Percentiles rank a stretch among this genome's conserved stretches.
phyloP scores from a whole-genome alignment of 2,797 vertebrate genomes.

The Momotus momota region DNA sequence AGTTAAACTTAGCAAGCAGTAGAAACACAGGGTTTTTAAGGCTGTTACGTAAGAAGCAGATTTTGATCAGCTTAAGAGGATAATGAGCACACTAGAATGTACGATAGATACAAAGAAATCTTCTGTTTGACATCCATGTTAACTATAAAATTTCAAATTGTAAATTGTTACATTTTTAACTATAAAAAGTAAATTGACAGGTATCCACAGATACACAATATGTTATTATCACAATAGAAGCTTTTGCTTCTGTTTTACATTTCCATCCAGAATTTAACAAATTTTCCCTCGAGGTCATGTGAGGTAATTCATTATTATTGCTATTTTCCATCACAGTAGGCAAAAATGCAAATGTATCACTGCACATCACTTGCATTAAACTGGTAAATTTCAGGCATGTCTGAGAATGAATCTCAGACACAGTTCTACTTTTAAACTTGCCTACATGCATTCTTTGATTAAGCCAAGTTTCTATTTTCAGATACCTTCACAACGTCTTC shows the following conservation, averaged over 20 bases:
- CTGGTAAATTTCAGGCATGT: neutral
- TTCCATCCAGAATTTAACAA: neutral
- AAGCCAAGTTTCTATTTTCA: neutral
- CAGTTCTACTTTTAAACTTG: neutral
- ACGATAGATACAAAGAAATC: neutral
- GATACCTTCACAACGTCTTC: neutral
- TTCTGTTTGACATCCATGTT: neutral
- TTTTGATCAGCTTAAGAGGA: constrained; percentile 14
- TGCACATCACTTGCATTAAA: neutral
- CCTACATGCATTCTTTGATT: neutral
- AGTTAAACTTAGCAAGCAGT: neutral
- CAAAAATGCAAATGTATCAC: neutral
- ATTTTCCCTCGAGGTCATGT: neutral
- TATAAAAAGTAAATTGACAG: neutral
- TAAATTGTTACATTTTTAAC: neutral
- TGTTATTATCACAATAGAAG: neutral
- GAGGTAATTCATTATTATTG: neutral
- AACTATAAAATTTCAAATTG: neutral
- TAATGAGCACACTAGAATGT: neutral
- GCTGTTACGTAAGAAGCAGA: neutral
- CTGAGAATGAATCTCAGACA: neutral
- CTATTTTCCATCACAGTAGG: neutral
- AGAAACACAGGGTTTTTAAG: neutral
- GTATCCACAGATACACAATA: neutral
- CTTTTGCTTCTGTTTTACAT: neutral